Evolutionary conservation across 1,140 invertebrate genomes (phyloP).

Genomic region (Anastrepha obliqua): DNA sequence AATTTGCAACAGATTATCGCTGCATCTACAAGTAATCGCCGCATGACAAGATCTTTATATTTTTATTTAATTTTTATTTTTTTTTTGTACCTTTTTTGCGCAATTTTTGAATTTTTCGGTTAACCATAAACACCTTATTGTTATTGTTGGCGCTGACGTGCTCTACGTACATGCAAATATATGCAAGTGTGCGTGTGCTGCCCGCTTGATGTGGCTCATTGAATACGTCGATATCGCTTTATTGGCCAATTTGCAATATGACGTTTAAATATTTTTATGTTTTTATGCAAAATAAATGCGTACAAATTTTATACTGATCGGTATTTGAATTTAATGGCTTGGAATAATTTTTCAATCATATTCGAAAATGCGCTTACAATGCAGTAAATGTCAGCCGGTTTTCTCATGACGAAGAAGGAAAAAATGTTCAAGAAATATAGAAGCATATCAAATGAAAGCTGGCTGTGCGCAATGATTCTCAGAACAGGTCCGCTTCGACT

Average conservation of each 20-base stretch:
- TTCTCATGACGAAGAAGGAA: no score
- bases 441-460: no score
- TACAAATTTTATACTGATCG: neutral
- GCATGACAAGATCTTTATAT: constrained; percentile 24
- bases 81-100: neutral
- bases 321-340: neutral
- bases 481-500: no score
- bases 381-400: no score
- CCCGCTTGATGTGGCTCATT: neutral
- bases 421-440: no score
- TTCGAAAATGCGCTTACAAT: neutral
- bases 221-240: constrained; percentile 42
- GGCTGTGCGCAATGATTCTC: no score
- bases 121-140: neutral
- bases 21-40: constrained; percentile 48
- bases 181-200: no score
- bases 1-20: constrained; percentile 40
- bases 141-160: neutral
- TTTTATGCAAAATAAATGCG: constrained; percentile 38
- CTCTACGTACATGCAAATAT: neutral
- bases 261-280: constrained; percentile 29
- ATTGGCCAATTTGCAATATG: constrained; percentile 43
- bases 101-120: neutral
- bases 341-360: constrained; percentile 7
- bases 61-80: neutral